These are phyloP conservation scores for Drosophila simulans DNA, from an alignment of 1,140 invertebrate species.

Conservation along the genomic window DNA sequence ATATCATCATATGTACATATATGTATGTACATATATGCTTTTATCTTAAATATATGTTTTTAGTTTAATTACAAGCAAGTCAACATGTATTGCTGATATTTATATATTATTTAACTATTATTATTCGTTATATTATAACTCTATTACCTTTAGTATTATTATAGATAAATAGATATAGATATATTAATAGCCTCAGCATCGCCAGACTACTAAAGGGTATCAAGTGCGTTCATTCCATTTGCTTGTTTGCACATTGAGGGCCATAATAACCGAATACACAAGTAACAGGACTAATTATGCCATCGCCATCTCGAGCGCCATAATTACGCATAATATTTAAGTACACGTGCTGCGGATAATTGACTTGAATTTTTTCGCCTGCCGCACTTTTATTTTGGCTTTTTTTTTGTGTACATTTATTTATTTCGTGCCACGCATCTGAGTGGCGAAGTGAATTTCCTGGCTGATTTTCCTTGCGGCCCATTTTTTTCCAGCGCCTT, in stretches of 20 bases:
- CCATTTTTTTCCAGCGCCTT: neutral
- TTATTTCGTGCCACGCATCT: neutral
- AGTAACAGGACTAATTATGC: constrained; percentile 65
- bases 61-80: no score
- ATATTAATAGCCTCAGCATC: no score
- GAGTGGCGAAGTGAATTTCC: constrained; percentile 27
- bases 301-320: constrained; percentile 50
- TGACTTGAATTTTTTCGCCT: constrained; percentile 25
- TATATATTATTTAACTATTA: neutral
- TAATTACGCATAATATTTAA: constrained; percentile 74
- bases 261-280: neutral
- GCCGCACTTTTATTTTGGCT: neutral
- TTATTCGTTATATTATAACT: neutral
- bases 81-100: no score
- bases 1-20: neutral
- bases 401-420: neutral
- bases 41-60: no score
- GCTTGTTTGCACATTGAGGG: constrained; percentile 31
- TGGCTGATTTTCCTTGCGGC: constrained; percentile 4
- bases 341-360: constrained; percentile 49
- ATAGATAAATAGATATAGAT: no score
- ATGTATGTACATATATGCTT: no score
- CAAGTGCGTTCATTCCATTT: neutral
- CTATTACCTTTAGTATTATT: neutral
- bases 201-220: neutral